Evolutionary conservation across 1,140 invertebrate species (phyloP), one percentile per base, ranked within the genome.

Genomic region (Drosophila sulfurigaster): DNA sequence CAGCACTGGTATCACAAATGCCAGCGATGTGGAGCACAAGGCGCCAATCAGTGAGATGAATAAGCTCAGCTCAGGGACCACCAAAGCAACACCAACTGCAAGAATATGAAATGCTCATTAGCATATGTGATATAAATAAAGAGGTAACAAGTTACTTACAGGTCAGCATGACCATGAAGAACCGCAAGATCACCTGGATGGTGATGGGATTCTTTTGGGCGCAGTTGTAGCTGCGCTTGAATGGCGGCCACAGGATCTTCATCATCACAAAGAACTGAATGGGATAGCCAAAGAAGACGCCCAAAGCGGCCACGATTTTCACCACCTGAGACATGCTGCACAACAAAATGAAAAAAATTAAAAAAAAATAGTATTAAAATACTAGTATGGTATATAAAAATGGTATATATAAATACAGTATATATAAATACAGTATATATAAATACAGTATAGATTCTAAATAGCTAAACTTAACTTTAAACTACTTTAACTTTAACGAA

Each of bases 41-140:
- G 98, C 97, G 1, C 98, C 98, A 48, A 99, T 96, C 46, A 98
- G 93, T 0, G 98, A 98, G 73, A 99, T 99, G 92, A 99, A 96
- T 1, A 97, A 93, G 46, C 96, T 96, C 56, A 99, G 93, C 78
- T 97, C 93, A 1, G 98, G 97, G 65, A 99, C 96, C 0, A 95
- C 93, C 69, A 96, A 95, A 0, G 98, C 98, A 48, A 98, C 93
- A 2, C 95, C 91, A 94, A 98, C 97, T 97, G 93, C 5, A 94
- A 94, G 13, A 25, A 30, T 25, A 0, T 25, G 0, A 11, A 38
- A 38, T 32, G 5, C 6, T 6, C 1, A 32, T 32, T 32, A 32
- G 5, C 30, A 32, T 32, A 32, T 32, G 1, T 32, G 0, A 6
- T 32, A 32, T 3, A 32, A 8, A 25, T 15, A 38, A 5, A 16